Base-by-base conservation (phyloP, 1,140 invertebrate genomes). In the Temnothorax curvispinosus region DNA sequence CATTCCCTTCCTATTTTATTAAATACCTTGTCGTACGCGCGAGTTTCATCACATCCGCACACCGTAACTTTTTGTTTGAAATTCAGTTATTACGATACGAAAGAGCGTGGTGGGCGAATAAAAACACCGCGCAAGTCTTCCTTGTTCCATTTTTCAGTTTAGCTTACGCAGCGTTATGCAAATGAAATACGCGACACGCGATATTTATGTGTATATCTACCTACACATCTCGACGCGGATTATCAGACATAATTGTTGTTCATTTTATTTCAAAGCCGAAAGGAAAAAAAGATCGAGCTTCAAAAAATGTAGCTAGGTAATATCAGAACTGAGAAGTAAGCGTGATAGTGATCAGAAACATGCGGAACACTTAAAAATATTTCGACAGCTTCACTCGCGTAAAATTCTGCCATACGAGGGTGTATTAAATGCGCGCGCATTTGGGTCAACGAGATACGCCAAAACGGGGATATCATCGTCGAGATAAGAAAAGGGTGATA, bases 401-500 rank as follows among this genome's bases (percentile, higher is more conserved):
- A 38, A 32, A 15, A 11, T 75, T n/a, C 54, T 2, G 54, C 50
- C 56, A 27, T 50, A 75, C 13, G 54, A 21, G 7, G 44, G 2
- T 13, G 27, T 38, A 44, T 54, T 54, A 81, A 71, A 47, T 41
- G 80, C 54, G 65, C 47, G 56, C 54, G 69, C 80, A 84, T 84
- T 84, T 84, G 8, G 54, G 69, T 84, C 54, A 84, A 84, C 67
- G 67, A 84, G 69, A 84, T 75, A 84, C 69, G 69, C 80, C 41
- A 35, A 72, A 82, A 38, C 18, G 41, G 13, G 35, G 52, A 58
- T 75, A 74, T 74, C 27, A 27, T 72, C 27, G 47, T 38, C 27
- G 69, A 84, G 69, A 84, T 84, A 84, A 84, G 80, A 75, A 84
- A 75, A 47, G 69, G 80, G 41, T 84, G 80, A 75, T 75, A 44